Percentiles rank a stretch among this genome's conserved stretches.
Conservation (phyloP, 2,797 vertebrate genomes). For the Sebastes paucispinis region DNA sequence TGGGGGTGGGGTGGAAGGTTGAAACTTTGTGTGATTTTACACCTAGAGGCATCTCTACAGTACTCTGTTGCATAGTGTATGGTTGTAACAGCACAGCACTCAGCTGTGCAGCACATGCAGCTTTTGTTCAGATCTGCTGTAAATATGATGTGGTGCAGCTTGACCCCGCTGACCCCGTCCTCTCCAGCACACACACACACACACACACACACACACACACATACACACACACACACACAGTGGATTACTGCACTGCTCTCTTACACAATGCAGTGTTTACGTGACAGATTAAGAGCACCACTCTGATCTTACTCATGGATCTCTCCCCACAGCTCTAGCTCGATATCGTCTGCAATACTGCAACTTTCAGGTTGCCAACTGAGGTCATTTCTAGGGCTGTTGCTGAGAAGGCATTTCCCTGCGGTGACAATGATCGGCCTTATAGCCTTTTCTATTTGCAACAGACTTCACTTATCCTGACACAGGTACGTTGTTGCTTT, state of each 20-base stretch:
- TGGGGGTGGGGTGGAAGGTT: not conserved
- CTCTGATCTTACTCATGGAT: not conserved
- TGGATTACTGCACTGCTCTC: conserved; percentile 39
- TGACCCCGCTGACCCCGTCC: conserved; percentile 25
- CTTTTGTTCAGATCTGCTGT: conserved; percentile 15
- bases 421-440: too few species aligned
- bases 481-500: too few species aligned
- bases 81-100: not conserved
- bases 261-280: conserved; percentile 26
- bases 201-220: not conserved
- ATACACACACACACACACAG: not conserved
- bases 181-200: not conserved
- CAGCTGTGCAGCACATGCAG: not conserved
- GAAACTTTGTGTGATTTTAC: conserved; percentile 8
- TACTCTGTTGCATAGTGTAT: not conserved
- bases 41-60: conserved; percentile 3
- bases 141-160: conserved; percentile 14
- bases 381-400: not conserved
- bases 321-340: not conserved
- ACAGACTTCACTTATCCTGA: too few species aligned
- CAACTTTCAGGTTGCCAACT: not conserved
- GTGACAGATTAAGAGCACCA: conserved; percentile 36
- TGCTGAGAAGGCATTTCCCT: too few species aligned
- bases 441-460: too few species aligned
- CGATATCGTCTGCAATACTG: too few species aligned